Percentiles rank a stretch among this genome's conserved stretches.
Conservation (phyloP, 2,797 vertebrate genomes). For the Etheostoma nigrum region DNA sequence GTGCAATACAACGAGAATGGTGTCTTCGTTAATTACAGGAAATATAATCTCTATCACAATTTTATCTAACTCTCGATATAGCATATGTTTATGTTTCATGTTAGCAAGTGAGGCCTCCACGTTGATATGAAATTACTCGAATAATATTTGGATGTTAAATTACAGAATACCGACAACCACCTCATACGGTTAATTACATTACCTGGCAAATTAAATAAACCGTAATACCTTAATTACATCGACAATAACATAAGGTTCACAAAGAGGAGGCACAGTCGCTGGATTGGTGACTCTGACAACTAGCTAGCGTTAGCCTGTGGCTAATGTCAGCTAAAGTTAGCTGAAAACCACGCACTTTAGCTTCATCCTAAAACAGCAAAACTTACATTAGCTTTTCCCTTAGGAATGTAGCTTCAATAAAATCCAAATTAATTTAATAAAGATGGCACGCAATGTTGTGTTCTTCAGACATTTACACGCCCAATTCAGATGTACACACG, state of each 20-base stretch:
- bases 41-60: background rate
- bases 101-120: slow-evolving; percentile 55
- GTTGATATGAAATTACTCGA: slow-evolving; percentile 7
- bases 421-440: background rate
- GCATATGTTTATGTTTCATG: background rate
- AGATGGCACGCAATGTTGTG: no score
- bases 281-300: slow-evolving; percentile 8
- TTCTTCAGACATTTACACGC: slow-evolving; percentile 18
- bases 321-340: slow-evolving; percentile 57
- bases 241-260: background rate
- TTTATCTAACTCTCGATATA: background rate
- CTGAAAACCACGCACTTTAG: slow-evolving; percentile 51
- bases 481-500: slow-evolving; percentile 30
- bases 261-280: background rate
- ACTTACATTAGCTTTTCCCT: slow-evolving; percentile 67
- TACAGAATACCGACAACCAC: background rate
- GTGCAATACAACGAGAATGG: accelerated
- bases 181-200: accelerated
- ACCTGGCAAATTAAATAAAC: accelerated
- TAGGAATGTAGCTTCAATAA: background rate
- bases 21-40: background rate
- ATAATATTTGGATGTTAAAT: background rate
- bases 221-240: accelerated
- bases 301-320: slow-evolving; percentile 51
- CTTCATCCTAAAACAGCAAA: slow-evolving; percentile 7